Conservation (phyloP, 2,113 vertebrate species). For the Laterallus jamaicensis region DNA sequence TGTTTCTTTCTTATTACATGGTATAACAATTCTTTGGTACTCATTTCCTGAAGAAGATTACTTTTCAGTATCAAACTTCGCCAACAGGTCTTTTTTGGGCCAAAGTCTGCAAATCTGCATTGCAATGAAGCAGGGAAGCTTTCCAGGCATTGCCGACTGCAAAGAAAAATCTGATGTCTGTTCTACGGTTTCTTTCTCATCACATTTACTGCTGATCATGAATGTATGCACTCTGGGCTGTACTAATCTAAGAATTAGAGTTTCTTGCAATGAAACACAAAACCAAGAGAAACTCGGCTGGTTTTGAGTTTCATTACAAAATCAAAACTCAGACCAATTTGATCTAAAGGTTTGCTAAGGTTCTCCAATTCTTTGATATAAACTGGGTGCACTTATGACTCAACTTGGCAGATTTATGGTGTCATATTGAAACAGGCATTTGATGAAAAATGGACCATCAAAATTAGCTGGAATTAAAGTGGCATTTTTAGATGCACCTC, state of each 20-base stretch:
- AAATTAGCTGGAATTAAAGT: neutral
- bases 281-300: slow-evolving; percentile 59
- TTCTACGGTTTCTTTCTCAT: slow-evolving; percentile 25
- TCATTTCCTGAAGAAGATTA: slow-evolving; percentile 80
- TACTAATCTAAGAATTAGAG: neutral
- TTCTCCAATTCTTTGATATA: slow-evolving; percentile 17
- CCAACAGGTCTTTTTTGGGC: slow-evolving; percentile 60
- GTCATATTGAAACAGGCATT: neutral
- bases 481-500: neutral
- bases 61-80: slow-evolving; percentile 74
- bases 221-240: neutral
- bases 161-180: slow-evolving; percentile 43
- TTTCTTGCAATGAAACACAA: slow-evolving; percentile 58
- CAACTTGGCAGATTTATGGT: neutral
- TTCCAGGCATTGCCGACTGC: slow-evolving; percentile 45
- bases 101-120: slow-evolving; percentile 55
- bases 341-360: neutral
- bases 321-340: slow-evolving; percentile 20
- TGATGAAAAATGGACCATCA: neutral
- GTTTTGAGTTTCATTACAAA: slow-evolving; percentile 54
- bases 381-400: neutral
- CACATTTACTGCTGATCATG: slow-evolving; percentile 50
- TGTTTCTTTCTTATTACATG: slow-evolving; percentile 73
- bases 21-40: slow-evolving; percentile 73
- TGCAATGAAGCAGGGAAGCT: slow-evolving; percentile 31